Evolutionary conservation across 2,113 vertebrate species (phyloP), one percentile per base, ranked within the genome.

Genomic region (Actenoides hombroni): DNA sequence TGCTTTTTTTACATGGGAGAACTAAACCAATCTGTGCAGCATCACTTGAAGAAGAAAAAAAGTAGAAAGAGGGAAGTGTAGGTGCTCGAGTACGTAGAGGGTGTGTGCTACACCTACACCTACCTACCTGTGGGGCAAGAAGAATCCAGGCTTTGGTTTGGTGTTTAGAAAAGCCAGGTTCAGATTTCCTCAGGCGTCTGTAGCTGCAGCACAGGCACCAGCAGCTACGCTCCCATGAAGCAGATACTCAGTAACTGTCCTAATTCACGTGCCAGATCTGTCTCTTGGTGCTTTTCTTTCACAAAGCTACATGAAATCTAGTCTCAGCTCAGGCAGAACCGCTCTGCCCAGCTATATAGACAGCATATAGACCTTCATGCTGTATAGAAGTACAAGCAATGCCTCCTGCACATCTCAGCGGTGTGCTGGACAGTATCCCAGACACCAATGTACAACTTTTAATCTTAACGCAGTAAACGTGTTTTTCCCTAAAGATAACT

Each of bases 361-460:
- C 24, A 85, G 33, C 42, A 13, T 20, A 46, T 6, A 74, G 53
- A 25, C 16, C 29, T 81, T 67, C 0, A 0, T 65, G 61, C 40
- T 61, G 29, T 18, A 4, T 7, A 17, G 76, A 48, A 69, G 65
- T 28, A 31, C 46, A 14, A 49, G 53, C 16, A 61, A 10, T 81
- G 60, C 56, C 64, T 60, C 13, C 68, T 65, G 77, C n/a, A 82
- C 75, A 28, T 78, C 65, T 68, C 77, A 17, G 2, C 15, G 57
- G 39, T 63, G 82, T 26, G 77, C 86, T 92, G 90, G 60, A 86
- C 60, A 84, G 28, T 26, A 48, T 94, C 91, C 56, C 92, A 87
- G 85, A 56, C 77, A 57, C 87, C 51, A 84, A 56, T 0, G 0
- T 6, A 49, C 44, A 46, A 63, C 39, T 93, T 90, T 26, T 85